Evolutionary conservation across 2,797 vertebrate species (phyloP).

Genomic region (Hemitrygon akajei): DNA sequence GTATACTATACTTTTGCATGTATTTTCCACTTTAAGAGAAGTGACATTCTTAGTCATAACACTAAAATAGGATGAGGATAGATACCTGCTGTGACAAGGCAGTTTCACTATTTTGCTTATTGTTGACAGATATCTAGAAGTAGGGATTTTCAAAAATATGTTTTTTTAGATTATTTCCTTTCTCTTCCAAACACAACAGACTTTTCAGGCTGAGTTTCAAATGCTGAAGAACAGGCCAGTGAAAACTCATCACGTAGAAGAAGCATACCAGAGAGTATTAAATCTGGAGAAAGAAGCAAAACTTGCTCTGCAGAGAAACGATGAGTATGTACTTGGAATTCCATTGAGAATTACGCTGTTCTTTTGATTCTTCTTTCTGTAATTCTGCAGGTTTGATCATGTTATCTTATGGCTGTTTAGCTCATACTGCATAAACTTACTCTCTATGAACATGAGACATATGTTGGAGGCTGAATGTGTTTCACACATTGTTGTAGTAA

Average conservation of each 20-base stretch:
- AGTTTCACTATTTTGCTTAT: neutral
- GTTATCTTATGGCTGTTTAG: neutral
- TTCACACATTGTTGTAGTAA: neutral
- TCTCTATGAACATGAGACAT: neutral
- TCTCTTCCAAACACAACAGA: neutral
- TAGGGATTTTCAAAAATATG: neutral
- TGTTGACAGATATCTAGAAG: neutral
- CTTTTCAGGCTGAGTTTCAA: slow-evolving; percentile 40
- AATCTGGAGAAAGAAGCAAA: slow-evolving; percentile 41
- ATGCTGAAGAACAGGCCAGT: slow-evolving; percentile 35
- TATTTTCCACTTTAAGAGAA: neutral
- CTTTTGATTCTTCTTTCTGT: neutral
- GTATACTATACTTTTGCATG: neutral
- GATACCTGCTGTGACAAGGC: too few relatives aligned
- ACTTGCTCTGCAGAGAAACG: neutral
- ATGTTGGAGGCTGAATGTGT: neutral
- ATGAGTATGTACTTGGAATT: neutral
- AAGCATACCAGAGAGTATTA: slow-evolving; percentile 46
- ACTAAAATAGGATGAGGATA: neutral
- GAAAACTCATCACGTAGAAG: slow-evolving; percentile 44
- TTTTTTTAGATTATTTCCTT: slow-evolving; percentile 10
- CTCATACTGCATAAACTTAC: neutral
- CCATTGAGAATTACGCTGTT: neutral
- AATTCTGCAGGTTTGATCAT: neutral
- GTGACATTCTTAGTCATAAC: too few relatives aligned